These are phyloP conservation scores for Halictus ligatus DNA, from an alignment of 2,888 invertebrate genomes.

Conservation along the genomic window DNA sequence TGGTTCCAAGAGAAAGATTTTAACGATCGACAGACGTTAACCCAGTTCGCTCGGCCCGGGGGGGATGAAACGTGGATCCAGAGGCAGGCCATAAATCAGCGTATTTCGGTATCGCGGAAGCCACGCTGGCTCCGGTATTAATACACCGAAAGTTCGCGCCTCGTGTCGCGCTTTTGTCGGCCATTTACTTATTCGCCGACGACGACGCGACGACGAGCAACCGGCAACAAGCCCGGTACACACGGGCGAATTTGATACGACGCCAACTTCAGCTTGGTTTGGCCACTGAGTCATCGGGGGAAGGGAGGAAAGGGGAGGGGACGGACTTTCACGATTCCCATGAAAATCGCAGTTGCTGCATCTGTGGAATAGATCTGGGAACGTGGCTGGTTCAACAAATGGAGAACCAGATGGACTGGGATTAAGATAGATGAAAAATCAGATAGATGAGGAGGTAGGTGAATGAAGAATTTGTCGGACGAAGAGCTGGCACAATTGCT, in stretches of 20 bases:
- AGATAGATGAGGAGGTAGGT: no score
- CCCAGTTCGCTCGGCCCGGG: slow-evolving; percentile 52
- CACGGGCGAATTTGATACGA: slow-evolving; percentile 74
- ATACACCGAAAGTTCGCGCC: slow-evolving; percentile 71
- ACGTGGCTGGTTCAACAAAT: no score
- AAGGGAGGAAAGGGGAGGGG: not conserved
- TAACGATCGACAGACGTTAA: slow-evolving; percentile 70
- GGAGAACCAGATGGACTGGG: no score
- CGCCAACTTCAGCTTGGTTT: slow-evolving; percentile 71
- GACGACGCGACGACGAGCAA: not conserved
- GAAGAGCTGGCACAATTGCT: no score
- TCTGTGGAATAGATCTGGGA: no score
- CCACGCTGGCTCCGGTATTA: slow-evolving; percentile 72
- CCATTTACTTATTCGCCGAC: slow-evolving; percentile 32
- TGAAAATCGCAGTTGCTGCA: not conserved
- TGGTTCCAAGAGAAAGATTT: slow-evolving; percentile 35
- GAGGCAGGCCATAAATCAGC: slow-evolving; percentile 77
- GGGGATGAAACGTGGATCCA: slow-evolving; percentile 7
- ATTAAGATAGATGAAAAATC: no score
- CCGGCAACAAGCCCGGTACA: slow-evolving; percentile 23
- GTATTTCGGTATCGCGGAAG: slow-evolving; percentile 83
- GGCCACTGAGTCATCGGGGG: slow-evolving; percentile 53
- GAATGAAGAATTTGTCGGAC: no score
- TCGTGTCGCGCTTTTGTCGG: slow-evolving; percentile 55
- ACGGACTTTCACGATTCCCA: not conserved